Base-by-base conservation (phyloP, 1,140 invertebrate species). In the Globodera ellingtonae region DNA sequence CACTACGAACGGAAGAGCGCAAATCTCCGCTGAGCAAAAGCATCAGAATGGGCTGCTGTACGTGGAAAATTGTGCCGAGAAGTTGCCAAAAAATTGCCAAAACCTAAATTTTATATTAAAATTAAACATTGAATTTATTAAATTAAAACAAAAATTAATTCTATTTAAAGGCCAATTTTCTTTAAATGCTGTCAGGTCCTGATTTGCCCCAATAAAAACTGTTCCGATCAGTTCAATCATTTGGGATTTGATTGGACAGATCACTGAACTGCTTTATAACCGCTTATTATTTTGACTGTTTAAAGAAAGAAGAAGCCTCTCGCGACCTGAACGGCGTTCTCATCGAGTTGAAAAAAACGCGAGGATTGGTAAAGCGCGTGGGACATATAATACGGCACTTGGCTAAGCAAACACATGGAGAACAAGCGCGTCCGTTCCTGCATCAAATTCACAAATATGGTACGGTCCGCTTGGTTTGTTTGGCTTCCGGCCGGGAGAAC, bases 61-160 rank as follows among this genome's bases (percentile, higher is more conserved):
- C 74, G 46, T 75, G 74, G 46, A 75, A 59, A 65, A 75, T 75
- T 46, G 66, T 75, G 59, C 74, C 74, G 44, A 75, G 56, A 21
- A 75, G 59, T 59, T 75, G 73, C 73, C 74, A 59, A 62, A 21
- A 65, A 65, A 35, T 52, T 47, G 74, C 74, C 52, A n/a, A 59
- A 13, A 75, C 47, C 24, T 56, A 72, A 72, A 50, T 44, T 8
- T 72, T 35, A 35, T 35, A 35, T 35, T 35, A 35, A 35, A 35
- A 35, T 3, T 35, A 35, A 35, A 35, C 35, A 35, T 35, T 35
- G 35, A 35, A 35, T 35, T 35, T 35, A 35, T 35, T 35, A 35
- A 35, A 35, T 35, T 35, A 35, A 35, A 35, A 35, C 35, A 35
- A 35, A 35, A 35, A 35, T 35, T 35, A 35, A 35, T 35, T 35